Evolutionary conservation across 2,888 invertebrate species (phyloP).

Genomic region (Spisula subtruncata): DNA sequence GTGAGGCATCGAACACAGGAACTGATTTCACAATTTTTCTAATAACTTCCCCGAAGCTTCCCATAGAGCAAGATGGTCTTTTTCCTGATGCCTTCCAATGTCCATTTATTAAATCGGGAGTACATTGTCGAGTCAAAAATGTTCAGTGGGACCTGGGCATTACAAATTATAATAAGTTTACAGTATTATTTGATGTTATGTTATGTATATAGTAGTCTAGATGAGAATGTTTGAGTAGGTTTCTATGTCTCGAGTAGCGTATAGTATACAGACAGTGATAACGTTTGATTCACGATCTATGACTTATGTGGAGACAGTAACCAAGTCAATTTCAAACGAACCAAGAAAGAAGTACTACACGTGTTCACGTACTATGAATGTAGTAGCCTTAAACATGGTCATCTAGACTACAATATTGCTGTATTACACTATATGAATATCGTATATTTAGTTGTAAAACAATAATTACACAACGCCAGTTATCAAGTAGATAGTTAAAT

Average conservation of each 20-base stretch:
- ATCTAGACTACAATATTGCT: background rate
- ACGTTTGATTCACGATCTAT: background rate
- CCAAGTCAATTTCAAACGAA: background rate
- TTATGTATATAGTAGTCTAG: too few species aligned
- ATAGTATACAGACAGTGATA: background rate
- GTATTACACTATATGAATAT: background rate
- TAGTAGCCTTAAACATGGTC: background rate
- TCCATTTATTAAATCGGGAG: too few species aligned
- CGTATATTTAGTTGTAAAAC: slow-evolving; percentile 8
- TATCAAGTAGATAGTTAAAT: slow-evolving; percentile 1
- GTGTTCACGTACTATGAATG: background rate
- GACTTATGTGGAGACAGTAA: slow-evolving; percentile 13
- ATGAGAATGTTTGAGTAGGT: too few species aligned
- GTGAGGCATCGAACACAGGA: too few species aligned
- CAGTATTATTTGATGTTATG: too few species aligned
- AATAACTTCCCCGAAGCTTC: too few species aligned
- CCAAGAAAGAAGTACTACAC: background rate
- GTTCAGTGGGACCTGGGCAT: too few species aligned
- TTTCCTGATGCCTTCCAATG: too few species aligned
- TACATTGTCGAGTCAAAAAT: too few species aligned
- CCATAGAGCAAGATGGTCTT: too few species aligned
- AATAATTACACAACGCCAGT: background rate
- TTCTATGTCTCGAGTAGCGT: background rate
- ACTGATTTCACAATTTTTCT: too few species aligned
- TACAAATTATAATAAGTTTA: too few species aligned